A percentile compares a stretch with the other conserved stretches of the same genome.
Conservation (phyloP, 2,888 invertebrate genomes). For the Dusona sp. region DNA sequence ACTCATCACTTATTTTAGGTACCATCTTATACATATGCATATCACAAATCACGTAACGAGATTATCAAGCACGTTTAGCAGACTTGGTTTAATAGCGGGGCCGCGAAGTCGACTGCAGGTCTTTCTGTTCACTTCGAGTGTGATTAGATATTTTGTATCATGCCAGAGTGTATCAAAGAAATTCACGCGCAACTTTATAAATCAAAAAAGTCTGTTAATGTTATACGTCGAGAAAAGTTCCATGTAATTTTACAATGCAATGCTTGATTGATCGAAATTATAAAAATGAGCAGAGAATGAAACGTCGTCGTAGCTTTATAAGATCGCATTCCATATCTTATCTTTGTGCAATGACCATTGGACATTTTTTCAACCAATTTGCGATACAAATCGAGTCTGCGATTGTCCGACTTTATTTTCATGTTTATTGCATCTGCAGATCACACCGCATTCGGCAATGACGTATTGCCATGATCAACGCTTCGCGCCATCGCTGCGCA, state of each 20-base stretch:
- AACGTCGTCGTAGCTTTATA: slow-evolving; percentile 43
- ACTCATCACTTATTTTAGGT: neutral
- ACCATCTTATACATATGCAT: neutral
- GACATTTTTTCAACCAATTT: slow-evolving; percentile 6
- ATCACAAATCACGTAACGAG: neutral
- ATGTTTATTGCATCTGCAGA: neutral
- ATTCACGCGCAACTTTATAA: neutral
- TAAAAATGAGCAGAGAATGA: slow-evolving; percentile 32
- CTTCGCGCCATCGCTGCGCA: neutral
- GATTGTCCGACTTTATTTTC: neutral
- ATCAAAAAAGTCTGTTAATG: neutral
- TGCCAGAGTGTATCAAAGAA: neutral
- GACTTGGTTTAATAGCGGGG: neutral
- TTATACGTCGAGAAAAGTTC: neutral
- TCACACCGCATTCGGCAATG: neutral
- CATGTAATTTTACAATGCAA: neutral
- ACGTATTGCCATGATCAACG: neutral
- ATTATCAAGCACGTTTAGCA: neutral
- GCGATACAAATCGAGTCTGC: neutral
- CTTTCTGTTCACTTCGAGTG: neutral
- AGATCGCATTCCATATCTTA: slow-evolving; percentile 56
- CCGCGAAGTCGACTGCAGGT: neutral
- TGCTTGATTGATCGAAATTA: slow-evolving; percentile 20
- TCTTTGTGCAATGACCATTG: slow-evolving; percentile 29
- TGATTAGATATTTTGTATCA: slow-evolving; percentile 7